Conservation (phyloP, 1,140 invertebrate species). For the Drosophila willistoni region DNA sequence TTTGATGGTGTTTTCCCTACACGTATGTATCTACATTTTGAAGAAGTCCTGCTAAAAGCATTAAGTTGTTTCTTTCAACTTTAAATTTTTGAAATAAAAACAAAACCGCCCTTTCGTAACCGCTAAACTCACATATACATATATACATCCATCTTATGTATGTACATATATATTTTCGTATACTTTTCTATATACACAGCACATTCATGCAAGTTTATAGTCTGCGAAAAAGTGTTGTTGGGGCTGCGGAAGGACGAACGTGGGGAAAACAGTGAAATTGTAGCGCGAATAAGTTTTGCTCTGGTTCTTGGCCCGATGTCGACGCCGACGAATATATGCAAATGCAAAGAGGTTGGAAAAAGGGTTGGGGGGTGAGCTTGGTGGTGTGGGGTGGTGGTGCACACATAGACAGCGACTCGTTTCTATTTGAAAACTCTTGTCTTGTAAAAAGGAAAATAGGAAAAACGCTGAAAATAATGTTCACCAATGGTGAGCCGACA, state of each 20-base stretch:
- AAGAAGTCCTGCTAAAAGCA: not conserved
- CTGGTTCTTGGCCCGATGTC: constrained; percentile 12
- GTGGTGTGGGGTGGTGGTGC: not conserved
- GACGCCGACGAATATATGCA: constrained; percentile 2
- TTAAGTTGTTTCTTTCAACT: constrained; percentile 8
- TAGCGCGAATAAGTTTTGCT: constrained; percentile 15
- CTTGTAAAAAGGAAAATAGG: constrained; percentile 24
- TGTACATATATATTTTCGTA: not conserved
- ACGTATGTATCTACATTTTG: not conserved
- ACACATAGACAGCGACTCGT: not conserved
- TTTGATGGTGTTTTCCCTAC: not conserved
- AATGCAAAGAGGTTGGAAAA: not conserved
- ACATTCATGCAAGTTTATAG: not conserved
- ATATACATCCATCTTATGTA: constrained; percentile 2
- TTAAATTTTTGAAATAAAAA: constrained; percentile 3
- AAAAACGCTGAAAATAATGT: constrained; percentile 48
- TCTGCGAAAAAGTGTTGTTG: constrained; percentile 1
- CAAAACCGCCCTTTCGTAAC: constrained; percentile 2
- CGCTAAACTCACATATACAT: not conserved
- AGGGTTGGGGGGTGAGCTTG: not conserved
- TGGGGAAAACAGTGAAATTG: constrained; percentile 1
- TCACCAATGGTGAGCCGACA: constrained; percentile 53
- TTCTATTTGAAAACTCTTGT: constrained; percentile 17
- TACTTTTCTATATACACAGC: not conserved
- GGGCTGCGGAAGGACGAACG: not conserved